These are phyloP conservation scores for Arctopsyche grandis DNA, from an alignment of 1,140 invertebrate species.

Conservation along the genomic window DNA sequence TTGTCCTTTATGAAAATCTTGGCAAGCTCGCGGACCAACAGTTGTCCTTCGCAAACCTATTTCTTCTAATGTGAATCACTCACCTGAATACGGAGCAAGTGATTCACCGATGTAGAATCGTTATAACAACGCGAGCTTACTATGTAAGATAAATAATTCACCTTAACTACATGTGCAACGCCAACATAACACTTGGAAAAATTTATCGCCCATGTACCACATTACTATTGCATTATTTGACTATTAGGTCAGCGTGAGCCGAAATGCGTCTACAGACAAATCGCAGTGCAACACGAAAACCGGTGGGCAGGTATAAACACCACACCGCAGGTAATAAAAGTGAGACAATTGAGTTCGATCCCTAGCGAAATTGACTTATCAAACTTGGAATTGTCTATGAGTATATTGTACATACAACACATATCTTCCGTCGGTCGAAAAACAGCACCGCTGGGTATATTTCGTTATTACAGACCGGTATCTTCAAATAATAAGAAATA, in stretches of 20 bases:
- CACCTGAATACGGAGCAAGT: constrained; percentile 21
- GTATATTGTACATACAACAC: not conserved
- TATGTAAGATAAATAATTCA: not conserved
- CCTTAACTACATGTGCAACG: not conserved
- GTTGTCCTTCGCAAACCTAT: not conserved
- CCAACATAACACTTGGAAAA: not conserved
- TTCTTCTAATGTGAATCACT: constrained; percentile 15
- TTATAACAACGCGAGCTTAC: not conserved
- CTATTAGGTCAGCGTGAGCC: not conserved
- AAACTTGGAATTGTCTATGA: not conserved
- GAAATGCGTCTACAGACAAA: not conserved
- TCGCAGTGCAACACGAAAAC: not conserved
- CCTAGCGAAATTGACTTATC: not conserved
- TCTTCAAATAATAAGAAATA: constrained; percentile 27
- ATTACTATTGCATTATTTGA: not conserved
- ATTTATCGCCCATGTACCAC: not conserved
- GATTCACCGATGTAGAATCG: constrained; percentile 16
- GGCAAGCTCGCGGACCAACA: not conserved
- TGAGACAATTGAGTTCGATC: not conserved
- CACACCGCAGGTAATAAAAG: not conserved
- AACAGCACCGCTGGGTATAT: constrained; percentile 34
- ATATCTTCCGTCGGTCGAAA: not conserved
- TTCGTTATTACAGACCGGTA: not conserved
- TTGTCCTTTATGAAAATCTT: too few relatives aligned
- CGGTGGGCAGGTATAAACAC: too few relatives aligned